Evolutionary conservation across 2,888 invertebrate genomes (phyloP), one percentile per base, ranked within the genome.

Genomic region (Doris montereyensis): DNA sequence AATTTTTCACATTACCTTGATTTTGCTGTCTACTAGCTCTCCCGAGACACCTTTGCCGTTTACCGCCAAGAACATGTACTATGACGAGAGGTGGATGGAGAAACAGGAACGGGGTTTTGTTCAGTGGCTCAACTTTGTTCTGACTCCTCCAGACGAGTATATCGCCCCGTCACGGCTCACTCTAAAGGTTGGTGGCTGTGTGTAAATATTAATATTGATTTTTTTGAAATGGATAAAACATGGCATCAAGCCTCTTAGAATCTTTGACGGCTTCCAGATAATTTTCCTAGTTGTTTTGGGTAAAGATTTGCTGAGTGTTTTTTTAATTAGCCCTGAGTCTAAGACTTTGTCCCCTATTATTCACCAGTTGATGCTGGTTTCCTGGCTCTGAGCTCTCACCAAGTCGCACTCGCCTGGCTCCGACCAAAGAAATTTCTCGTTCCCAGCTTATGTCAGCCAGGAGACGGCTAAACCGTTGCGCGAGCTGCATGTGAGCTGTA

Each of bases 401-500:
- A 81, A 67, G n/a, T 17, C 70, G 77, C 2, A 83, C 82, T 26
- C 80, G 83, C 26, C 83, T 88, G 24, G 91, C 91, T 3, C 91
- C 92, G 8, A 89, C 90, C 5, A 90, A 90, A 83, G 92, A 92
- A 81, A 87, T 88, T 0, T 84, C 92, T 73, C 92, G 92, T 1
- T 87, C 91, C 81, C 84, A 90, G 2, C 87, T 89, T 1, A 92
- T 92, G 84, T 85, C 91, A 0, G 91, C 90, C 8, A 80, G 87
- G 2, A 83, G 89, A 3, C 84, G 89, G n/a, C 81, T 92, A 76
- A 92, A 92, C 83, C 83, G 87, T 0, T 92, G 68, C 86, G 92
- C 1, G 90, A 17, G 79, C 86, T 17, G 88, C 96, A 0, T 93
- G 94, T 83, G 91, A 92, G 28, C 92, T 96, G 83, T 94, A 94